phyloP scores from a whole-genome alignment of 2,113 vertebrate genomes.

The Gopherus flavomarginatus region DNA sequence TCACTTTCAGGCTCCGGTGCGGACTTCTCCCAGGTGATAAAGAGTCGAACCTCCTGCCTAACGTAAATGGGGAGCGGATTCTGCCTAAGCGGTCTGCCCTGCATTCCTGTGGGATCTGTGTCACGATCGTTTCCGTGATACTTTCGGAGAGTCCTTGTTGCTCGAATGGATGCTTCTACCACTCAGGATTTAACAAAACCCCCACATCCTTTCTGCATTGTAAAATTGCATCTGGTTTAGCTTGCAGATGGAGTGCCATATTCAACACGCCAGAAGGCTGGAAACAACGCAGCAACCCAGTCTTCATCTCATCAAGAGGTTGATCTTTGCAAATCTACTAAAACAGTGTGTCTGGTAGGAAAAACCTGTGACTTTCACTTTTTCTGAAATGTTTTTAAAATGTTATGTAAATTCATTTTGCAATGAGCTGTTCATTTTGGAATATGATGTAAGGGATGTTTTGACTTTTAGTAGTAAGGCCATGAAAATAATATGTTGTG shows the following conservation, averaged over 20 bases:
- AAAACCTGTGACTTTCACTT: neutral
- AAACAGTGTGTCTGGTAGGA: constrained; percentile 58
- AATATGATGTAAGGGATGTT: neutral
- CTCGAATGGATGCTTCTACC: neutral
- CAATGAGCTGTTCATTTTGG: neutral
- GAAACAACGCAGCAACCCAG: neutral
- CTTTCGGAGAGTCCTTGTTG: neutral
- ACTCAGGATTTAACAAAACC: neutral
- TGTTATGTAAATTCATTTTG: rapidly evolving
- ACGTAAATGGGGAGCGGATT: too few relatives aligned
- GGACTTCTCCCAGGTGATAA: too few relatives aligned
- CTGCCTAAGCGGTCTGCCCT: too few relatives aligned
- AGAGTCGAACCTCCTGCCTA: too few relatives aligned
- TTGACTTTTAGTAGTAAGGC: neutral
- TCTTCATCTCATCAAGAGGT: constrained; percentile 33
- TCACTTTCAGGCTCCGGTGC: neutral
- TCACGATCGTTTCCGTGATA: too few relatives aligned
- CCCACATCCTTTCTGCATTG: neutral
- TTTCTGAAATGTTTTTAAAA: rapidly evolving
- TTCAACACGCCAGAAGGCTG: constrained; percentile 76
- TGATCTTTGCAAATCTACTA: neutral
- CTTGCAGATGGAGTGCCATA: constrained; percentile 65
- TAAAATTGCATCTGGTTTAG: constrained; percentile 19
- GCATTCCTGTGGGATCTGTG: too few relatives aligned
- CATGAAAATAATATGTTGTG: neutral